Evolutionary conservation across 1,140 invertebrate species (phyloP).

Genomic region (Schlechtendalia chinensis): DNA sequence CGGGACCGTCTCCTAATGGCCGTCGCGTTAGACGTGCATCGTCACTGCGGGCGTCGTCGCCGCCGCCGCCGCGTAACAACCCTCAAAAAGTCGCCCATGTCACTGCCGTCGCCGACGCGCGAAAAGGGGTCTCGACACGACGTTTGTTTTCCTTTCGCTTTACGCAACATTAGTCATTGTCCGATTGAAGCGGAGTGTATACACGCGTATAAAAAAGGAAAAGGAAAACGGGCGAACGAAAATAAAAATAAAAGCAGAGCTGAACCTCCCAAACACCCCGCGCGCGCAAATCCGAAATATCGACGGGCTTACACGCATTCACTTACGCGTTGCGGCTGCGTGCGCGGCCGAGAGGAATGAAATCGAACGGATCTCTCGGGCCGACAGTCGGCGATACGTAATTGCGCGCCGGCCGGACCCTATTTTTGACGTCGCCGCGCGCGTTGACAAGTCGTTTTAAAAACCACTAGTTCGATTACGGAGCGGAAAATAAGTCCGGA

Average conservation of each 20-base stretch:
- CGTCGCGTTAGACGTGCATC: conserved; percentile 33
- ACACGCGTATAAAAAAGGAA: conserved; percentile 20
- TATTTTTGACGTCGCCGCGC: background rate
- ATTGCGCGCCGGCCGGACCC: background rate
- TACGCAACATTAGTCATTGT: conserved; percentile 46
- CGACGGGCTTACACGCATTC: conserved; percentile 23
- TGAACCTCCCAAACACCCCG: too few species aligned
- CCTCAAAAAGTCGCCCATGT: conserved; percentile 38
- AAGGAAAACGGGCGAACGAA: background rate
- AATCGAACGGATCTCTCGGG: conserved; percentile 15
- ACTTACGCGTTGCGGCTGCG: background rate
- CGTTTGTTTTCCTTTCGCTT: conserved; percentile 39
- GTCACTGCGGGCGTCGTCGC: conserved; percentile 19
- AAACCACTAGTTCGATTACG: conserved; percentile 25
- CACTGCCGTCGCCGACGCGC: background rate
- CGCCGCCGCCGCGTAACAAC: background rate
- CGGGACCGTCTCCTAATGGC: conserved; percentile 7
- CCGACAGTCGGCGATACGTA: background rate
- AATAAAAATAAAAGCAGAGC: too few species aligned
- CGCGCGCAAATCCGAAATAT: conserved; percentile 36
- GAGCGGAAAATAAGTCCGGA: background rate
- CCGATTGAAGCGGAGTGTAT: conserved; percentile 21
- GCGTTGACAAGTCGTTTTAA: conserved; percentile 10
- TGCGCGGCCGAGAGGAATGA: conserved; percentile 20
- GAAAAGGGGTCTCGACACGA: conserved; percentile 21